Evolutionary conservation across 2,113 vertebrate species (phyloP).

Genomic region (Daboia siamensis): DNA sequence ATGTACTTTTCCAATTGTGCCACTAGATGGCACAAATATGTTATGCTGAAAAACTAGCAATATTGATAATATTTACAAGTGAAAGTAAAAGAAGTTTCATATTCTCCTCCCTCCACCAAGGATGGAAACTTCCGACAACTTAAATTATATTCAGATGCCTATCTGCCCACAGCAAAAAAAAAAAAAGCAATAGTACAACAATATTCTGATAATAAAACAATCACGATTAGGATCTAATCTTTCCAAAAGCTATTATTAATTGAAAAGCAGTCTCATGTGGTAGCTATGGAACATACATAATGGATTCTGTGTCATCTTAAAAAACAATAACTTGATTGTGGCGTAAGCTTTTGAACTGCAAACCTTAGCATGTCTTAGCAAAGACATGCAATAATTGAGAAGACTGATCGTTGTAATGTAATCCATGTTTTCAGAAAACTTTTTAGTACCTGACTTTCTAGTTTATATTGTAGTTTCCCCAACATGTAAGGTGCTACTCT

Average conservation of each 20-base stretch:
- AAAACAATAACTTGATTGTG: not conserved
- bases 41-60: not conserved
- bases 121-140: not conserved
- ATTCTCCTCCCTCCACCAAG: not conserved
- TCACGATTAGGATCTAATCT: not conserved
- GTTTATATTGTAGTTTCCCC: not conserved
- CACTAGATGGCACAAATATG: constrained; percentile 13
- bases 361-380: not conserved
- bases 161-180: not conserved
- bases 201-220: not conserved
- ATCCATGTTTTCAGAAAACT: not conserved
- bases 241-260: not conserved
- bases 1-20: not conserved
- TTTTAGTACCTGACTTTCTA: not conserved
- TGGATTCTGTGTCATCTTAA: not conserved
- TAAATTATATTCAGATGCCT: not conserved
- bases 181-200: not conserved
- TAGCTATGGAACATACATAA: not conserved
- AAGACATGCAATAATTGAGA: not conserved
- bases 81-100: not conserved
- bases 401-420: too few relatives aligned
- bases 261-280: not conserved
- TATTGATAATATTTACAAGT: not conserved
- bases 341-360: not conserved
- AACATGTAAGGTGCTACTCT: not conserved